phyloP scores from a whole-genome alignment of 2,113 vertebrate genomes.

The Vidua chalybeata region DNA sequence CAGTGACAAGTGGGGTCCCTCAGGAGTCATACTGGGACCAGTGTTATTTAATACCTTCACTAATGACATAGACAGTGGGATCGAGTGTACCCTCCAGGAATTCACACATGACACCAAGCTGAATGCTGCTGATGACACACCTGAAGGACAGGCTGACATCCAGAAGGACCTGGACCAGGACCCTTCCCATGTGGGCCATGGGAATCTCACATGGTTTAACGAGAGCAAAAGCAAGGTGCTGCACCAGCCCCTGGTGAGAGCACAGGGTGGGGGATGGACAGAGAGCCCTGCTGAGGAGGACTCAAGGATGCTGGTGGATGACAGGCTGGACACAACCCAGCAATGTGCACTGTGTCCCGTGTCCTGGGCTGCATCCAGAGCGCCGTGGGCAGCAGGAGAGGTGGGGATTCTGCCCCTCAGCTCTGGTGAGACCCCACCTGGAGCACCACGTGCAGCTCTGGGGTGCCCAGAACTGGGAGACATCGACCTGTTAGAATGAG shows the following conservation, averaged over 20 bases:
- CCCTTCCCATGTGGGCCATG: too few relatives aligned
- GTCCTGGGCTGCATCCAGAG: neutral
- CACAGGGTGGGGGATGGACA: neutral
- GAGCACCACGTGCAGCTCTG: neutral
- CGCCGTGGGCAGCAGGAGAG: accelerated
- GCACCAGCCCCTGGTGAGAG: neutral
- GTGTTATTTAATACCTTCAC: neutral
- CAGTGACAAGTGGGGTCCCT: neutral
- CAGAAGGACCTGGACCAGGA: neutral
- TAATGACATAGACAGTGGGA: neutral
- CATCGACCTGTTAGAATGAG: neutral
- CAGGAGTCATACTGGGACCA: neutral
- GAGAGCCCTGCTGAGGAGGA: neutral
- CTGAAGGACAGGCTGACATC: neutral
- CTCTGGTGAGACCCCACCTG: neutral
- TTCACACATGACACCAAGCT: neutral
- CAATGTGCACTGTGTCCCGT: neutral
- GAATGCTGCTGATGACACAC: neutral
- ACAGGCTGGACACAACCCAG: neutral
- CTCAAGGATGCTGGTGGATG: neutral
- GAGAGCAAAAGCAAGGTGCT: neutral
- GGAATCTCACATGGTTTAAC: neutral
- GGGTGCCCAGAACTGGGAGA: neutral
- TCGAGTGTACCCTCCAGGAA: accelerated
- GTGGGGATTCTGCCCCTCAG: neutral